Evolutionary conservation across 2,797 vertebrate genomes (phyloP), one percentile per base, ranked within the genome.

Genomic region (Microchirus variegatus): DNA sequence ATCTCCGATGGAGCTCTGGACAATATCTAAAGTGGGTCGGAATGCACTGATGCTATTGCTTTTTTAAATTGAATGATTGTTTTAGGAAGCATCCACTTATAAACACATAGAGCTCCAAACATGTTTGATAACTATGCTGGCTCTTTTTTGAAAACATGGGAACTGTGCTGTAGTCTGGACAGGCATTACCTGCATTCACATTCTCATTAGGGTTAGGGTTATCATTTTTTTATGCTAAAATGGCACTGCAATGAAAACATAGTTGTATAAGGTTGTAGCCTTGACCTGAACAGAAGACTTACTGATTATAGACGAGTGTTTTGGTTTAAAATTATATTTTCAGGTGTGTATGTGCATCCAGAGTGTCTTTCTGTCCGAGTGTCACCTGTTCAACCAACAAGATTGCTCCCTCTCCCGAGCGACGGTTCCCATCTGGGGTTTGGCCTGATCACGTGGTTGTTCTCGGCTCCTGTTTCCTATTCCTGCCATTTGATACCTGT

Each of bases 401-500:
- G 44, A 48, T 19, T 22, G 53, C 58, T 65, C 70, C 16, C 43
- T 16, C 40, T 67, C 57, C 63, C 17, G 18, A 42, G 47, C 48
- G 65, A 69, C 3, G 38, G 46, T 59, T 81, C 58, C 67, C 73
- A 81, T 59, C 62, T 81, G 73, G 73, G 66, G 75, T 47, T 53
- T 36, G 67, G 57, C 51, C 41, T 1, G 14, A 68, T 83, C 85
- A 87, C 63, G 7, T 81, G 82, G 52, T 53, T 3, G 9, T 31
- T 47, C 45, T 53, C 37, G 45, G 54, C 80, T 86, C 72, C 72
- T 48, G 50, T 82, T 82, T 85, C 82, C 85, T 68, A 50, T 82
- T 79, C 68, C 63, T 63, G 72, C 63, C 80, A 87, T 60, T 69
- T 58, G 80, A 86, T 78, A 75, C 70, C 68, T 70, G 74, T 77